These are phyloP conservation scores for Lordiphosa andalusiaca DNA, from an alignment of 2,888 invertebrate genomes.

Conservation along the genomic window DNA sequence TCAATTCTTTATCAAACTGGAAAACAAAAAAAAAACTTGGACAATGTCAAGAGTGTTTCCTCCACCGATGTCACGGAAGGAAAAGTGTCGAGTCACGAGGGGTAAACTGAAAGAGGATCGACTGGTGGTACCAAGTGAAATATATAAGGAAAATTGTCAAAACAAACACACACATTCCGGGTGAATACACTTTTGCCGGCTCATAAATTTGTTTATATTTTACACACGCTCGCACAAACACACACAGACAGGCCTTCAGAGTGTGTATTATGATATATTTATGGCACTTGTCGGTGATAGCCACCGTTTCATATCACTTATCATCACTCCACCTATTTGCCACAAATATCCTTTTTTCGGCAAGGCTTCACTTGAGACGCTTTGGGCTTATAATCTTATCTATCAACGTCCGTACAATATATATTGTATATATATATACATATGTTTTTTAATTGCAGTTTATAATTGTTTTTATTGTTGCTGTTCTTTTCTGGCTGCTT, in stretches of 20 bases:
- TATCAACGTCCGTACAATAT: slow-evolving; percentile 5
- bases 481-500: slow-evolving; percentile 37
- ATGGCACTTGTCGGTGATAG: slow-evolving; percentile 15
- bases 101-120: slow-evolving; percentile 19
- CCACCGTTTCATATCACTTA: slow-evolving; percentile 6
- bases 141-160: too few species aligned
- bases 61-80: slow-evolving; percentile 1
- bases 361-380: not conserved
- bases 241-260: not conserved
- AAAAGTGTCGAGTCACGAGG: slow-evolving; percentile 39
- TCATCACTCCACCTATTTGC: not conserved
- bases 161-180: slow-evolving; percentile 1
- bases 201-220: slow-evolving; percentile 27
- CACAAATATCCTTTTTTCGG: not conserved
- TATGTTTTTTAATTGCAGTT: slow-evolving; percentile 52
- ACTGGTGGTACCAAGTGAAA: too few species aligned
- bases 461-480: slow-evolving; percentile 39
- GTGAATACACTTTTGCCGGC: slow-evolving; percentile 5
- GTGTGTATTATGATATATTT: slow-evolving; percentile 18
- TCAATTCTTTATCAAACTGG: not conserved
- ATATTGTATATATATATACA: slow-evolving; percentile 24
- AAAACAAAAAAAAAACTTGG: not conserved
- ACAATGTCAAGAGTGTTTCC: slow-evolving; percentile 2
- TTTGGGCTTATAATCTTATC: not conserved
- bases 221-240: slow-evolving; percentile 3